These are phyloP conservation scores for Drosophila ezoana DNA, from an alignment of 2,888 invertebrate species.

Conservation along the genomic window DNA sequence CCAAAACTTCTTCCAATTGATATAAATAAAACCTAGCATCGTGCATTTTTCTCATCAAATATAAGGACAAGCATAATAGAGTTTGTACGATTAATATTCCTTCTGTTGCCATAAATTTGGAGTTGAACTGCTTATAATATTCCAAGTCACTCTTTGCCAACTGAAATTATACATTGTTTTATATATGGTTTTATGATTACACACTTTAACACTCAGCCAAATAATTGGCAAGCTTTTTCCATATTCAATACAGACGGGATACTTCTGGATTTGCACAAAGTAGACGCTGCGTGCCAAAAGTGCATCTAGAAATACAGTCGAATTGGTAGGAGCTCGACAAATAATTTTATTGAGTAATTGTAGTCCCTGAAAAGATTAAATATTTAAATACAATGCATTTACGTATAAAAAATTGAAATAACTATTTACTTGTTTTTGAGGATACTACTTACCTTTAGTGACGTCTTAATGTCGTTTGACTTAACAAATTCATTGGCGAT, in stretches of 20 bases:
- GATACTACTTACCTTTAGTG: conserved; percentile 5
- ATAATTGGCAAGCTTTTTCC: background rate
- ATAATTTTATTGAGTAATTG: conserved; percentile 35
- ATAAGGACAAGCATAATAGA: conserved; percentile 31
- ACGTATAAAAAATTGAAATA: no score
- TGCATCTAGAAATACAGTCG: conserved; percentile 23
- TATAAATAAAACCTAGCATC: conserved; percentile 19
- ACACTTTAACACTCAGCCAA: background rate
- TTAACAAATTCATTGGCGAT: conserved; percentile 3
- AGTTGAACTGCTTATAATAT: conserved; percentile 33
- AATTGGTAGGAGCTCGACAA: conserved; percentile 36
- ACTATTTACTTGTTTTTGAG: no score
- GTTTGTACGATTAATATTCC: conserved; percentile 27
- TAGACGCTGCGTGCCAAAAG: conserved; percentile 37
- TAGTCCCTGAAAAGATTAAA: conserved; percentile 13
- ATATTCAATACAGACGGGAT: conserved; percentile 18
- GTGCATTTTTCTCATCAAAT: conserved; percentile 23
- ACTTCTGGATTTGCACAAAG: conserved; percentile 19
- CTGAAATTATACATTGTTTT: conserved; percentile 15
- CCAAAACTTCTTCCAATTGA: conserved; percentile 23
- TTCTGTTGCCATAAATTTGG: conserved; percentile 20
- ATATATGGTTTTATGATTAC: background rate
- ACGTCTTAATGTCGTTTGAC: background rate
- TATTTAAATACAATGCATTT: no score
- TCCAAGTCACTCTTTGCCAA: conserved; percentile 32